phyloP scores from a whole-genome alignment of 2,113 vertebrate genomes.

The Peucedramus taeniatus region DNA sequence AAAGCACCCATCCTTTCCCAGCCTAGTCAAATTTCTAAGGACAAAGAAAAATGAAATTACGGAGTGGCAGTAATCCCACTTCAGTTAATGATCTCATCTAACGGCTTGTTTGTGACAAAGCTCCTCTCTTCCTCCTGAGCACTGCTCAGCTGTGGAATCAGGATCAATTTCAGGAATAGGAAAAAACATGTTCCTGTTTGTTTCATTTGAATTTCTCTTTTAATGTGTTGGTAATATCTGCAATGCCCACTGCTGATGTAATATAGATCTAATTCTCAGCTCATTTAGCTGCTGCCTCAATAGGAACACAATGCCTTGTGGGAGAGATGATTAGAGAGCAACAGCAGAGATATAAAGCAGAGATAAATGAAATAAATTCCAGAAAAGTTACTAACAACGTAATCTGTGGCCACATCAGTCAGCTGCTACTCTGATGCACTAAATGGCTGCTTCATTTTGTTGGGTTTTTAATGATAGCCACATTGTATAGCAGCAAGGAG shows the following conservation, averaged over 20 bases:
- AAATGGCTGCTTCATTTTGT: not conserved
- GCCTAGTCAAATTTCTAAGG: not conserved
- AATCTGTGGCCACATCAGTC: slow-evolving; percentile 30
- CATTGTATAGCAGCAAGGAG: not conserved
- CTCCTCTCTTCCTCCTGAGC: not conserved
- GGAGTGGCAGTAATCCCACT: not conserved
- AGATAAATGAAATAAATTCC: slow-evolving; percentile 41
- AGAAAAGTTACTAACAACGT: slow-evolving; percentile 15
- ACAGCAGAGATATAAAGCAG: slow-evolving; percentile 8
- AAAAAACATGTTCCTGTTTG: slow-evolving; percentile 30
- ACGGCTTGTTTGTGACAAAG: not conserved
- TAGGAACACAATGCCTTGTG: slow-evolving; percentile 57
- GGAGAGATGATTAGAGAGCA: slow-evolving; percentile 69
- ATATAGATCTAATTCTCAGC: slow-evolving; percentile 61
- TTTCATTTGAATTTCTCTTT: slow-evolving; percentile 53
- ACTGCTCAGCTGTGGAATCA: not conserved
- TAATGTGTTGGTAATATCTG: slow-evolving; percentile 61
- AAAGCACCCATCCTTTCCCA: not conserved
- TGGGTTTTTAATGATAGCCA: not conserved
- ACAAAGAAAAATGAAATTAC: not conserved
- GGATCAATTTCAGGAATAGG: slow-evolving; percentile 16
- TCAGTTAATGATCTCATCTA: not conserved
- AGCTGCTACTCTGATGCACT: not conserved
- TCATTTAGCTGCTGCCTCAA: slow-evolving; percentile 59
- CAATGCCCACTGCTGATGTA: slow-evolving; percentile 49